Conservation (phyloP, 1,140 invertebrate genomes). For the Drusus annulatus region DNA sequence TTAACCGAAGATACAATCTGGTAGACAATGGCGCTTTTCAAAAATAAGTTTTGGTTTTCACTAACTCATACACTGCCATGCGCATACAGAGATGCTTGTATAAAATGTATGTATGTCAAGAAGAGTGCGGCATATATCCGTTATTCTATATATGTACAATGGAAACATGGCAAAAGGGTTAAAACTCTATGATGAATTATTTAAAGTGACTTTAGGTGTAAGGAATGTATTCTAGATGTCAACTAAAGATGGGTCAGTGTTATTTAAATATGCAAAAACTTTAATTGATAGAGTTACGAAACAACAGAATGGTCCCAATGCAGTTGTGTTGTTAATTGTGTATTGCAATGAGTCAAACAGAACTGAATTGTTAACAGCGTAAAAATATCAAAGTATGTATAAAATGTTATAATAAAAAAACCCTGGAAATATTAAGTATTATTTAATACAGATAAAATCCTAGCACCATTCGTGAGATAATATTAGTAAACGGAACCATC, state of each 20-base stretch:
- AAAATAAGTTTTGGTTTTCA: too few relatives aligned
- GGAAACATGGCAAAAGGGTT: too few relatives aligned
- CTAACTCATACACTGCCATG: too few relatives aligned
- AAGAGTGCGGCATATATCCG: too few relatives aligned
- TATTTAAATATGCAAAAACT: neutral
- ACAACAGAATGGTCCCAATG: too few relatives aligned
- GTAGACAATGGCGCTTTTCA: too few relatives aligned
- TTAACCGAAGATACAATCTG: too few relatives aligned
- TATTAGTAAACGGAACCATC: constrained; percentile 1
- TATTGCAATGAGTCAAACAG: constrained; percentile 6
- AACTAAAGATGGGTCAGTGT: neutral
- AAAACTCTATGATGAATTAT: neutral
- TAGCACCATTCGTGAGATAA: constrained; percentile 44
- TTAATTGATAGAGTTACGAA: neutral
- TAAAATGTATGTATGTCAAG: too few relatives aligned
- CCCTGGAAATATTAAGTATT: constrained; percentile 43
- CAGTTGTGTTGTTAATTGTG: neutral
- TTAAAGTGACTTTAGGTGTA: neutral
- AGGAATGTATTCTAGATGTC: constrained; percentile 9
- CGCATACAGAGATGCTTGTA: too few relatives aligned
- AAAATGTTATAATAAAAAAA: constrained; percentile 44
- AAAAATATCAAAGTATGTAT: constrained; percentile 44
- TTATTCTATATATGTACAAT: too few relatives aligned
- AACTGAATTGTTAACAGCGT: constrained; percentile 30
- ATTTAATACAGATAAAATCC: constrained; percentile 36